Conservation (phyloP, 2,113 vertebrate genomes). For the Uropsilus gracilis region DNA sequence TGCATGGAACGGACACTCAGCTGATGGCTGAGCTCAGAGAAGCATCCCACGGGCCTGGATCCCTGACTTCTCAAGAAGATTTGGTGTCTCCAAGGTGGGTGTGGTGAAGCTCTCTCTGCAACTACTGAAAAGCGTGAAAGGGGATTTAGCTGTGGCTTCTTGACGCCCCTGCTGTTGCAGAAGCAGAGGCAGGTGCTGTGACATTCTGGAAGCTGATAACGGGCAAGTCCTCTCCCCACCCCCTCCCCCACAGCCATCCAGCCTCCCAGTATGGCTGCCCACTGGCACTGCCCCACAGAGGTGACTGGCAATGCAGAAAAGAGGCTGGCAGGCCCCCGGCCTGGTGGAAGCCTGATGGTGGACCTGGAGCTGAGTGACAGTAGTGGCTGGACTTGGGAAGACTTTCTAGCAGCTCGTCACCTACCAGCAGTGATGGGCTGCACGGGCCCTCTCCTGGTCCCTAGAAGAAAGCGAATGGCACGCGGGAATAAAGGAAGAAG, state of each 20-base stretch:
- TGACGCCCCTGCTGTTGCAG: background rate
- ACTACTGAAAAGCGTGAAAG: background rate
- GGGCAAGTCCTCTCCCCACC: background rate
- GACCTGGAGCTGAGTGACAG: background rate
- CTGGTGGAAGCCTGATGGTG: too few relatives aligned
- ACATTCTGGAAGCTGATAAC: background rate
- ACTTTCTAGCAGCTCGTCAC: too few relatives aligned
- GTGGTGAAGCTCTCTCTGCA: background rate
- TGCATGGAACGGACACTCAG: background rate
- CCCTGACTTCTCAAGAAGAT: background rate
- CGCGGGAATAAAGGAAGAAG: background rate
- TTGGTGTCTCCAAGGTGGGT: background rate
- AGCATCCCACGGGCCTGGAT: background rate
- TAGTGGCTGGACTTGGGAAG: accelerated
- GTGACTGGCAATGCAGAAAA: background rate
- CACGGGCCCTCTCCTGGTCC: background rate
- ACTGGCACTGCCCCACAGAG: background rate
- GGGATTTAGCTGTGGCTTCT: background rate
- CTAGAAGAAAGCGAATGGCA: too few relatives aligned
- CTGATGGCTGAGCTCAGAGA: background rate
- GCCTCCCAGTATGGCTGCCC: background rate
- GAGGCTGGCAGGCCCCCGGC: background rate
- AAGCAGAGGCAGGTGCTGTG: accelerated
- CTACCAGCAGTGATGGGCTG: background rate
- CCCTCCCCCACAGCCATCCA: background rate